Base-by-base conservation (phyloP, 2,797 vertebrate genomes). In the Sebastes oblongus region DNA sequence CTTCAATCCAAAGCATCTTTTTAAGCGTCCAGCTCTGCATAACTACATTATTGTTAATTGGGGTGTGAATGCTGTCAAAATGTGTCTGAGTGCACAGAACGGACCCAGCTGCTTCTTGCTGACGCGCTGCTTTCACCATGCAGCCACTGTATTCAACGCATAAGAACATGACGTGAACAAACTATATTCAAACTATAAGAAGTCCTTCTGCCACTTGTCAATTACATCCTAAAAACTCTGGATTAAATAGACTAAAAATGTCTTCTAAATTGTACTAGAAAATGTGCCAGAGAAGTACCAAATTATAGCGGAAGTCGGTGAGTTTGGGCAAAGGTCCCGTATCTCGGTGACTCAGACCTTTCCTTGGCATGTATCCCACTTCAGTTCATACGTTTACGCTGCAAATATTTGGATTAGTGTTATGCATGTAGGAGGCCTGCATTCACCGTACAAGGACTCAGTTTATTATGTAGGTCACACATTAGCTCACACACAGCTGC, bases 91-190 rank as follows among this genome's bases (percentile, higher is more conserved):
- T 29, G 20, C 65, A 24, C 5, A 59, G 56, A 69, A 42, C 6
- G 60, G 58, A 76, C 68, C 80, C 86, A 86, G 84, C 81, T 89
- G 89, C 76, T 86, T 59, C 56, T 42, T 7, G 24, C 66, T 80
- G 71, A 80, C 22, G 13, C 22, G 32, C 46, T 13, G 50, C 60
- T 52, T 61, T 77, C 18, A 18, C 66, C 58, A 29, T 8, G 36
- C 9, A 82, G 68, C 59, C 25, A 13, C 34, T 55, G 11, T 34
- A 30, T 73, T 65, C 32, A 60, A 39, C n/a, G 16, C 22, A 13
- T 29, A 27, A 68, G 66, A 30, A 52, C 55, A 29, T 5, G 18
- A 29, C 39, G 65, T 72, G n/a, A 70, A 27, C 11, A 68, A 75
- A 71, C 42, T n/a, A n/a, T 24, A 8, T 22, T 32, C 27, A 22